Base-by-base conservation (phyloP, 1,140 invertebrate species). In the Drosophila erecta region DNA sequence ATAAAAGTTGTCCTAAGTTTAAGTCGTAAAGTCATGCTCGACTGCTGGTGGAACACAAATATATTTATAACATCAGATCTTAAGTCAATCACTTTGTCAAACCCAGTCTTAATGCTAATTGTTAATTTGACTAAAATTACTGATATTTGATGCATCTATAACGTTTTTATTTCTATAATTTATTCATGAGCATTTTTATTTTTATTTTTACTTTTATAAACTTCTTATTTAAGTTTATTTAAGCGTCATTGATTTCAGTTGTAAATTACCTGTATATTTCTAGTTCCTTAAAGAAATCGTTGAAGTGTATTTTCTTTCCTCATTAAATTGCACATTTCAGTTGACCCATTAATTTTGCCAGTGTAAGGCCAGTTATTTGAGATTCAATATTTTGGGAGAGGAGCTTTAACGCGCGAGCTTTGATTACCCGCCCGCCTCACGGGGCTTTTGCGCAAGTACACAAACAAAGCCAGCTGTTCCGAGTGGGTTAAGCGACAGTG, bases 371-470 rank as follows among this genome's bases (percentile, higher is more conserved):
- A 22, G 24, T 15, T 12, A 50, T 50, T 14, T n/a, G 24, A 15
- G 4, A 3, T 50, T 50, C 33, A 11, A 49, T 33, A 27, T 49
- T 33, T 33, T 6, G 27, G 37, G 5, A 15, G 14, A 7, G 17
- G 7, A 41, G 37, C 37, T 27, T 40, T 30, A 12, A n/a, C 22
- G 11, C 10, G 66, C 51, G 22, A 69, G 74, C 74, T 76, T 77
- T 73, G 17, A 17, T 53, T 33, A 47, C 37, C 61, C 61, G 17
- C 41, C 40, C 22, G 17, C 7, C 41, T 27, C 59, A 46, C 61
- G 59, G 40, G 38, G 49, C 65, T 85, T 85, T 76, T 81, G 81
- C 83, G 81, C 83, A 85, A 87, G 78, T 84, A 85, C 81, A 70
- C 55, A 77, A 77, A 77, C 81, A 85, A 80, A 76, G 17, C 66